A percentile compares a stretch with the other conserved stretches of the same genome.
phyloP scores from a whole-genome alignment of 2,888 invertebrate species.

The Baronia brevicornis region DNA sequence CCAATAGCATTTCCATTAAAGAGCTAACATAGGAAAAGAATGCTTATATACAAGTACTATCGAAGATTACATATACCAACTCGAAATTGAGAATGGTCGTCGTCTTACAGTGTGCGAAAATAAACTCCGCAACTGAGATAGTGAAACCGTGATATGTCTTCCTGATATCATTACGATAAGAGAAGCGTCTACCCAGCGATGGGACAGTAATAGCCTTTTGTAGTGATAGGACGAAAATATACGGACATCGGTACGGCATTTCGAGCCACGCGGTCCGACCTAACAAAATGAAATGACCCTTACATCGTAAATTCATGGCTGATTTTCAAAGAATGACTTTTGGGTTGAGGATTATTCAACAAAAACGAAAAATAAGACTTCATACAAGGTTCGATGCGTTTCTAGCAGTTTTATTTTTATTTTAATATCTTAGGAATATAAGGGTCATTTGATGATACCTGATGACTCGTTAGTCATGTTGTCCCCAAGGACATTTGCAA shows the following conservation, averaged over 20 bases:
- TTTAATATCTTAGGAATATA: no score
- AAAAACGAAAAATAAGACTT: no score
- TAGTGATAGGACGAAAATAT: slow-evolving; percentile 29
- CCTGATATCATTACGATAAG: slow-evolving; percentile 21
- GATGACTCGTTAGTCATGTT: no score
- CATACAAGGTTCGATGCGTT: no score
- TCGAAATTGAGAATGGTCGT: no score
- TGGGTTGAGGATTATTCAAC: slow-evolving; percentile 1
- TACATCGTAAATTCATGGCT: neutral
- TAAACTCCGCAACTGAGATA: slow-evolving; percentile 1
- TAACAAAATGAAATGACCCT: slow-evolving; percentile 11
- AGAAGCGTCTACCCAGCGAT: slow-evolving; percentile 22
- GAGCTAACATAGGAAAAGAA: slow-evolving; percentile 11
- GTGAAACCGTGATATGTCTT: neutral
- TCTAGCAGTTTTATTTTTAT: no score
- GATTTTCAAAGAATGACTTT: slow-evolving; percentile 6
- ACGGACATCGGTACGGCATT: slow-evolving; percentile 14
- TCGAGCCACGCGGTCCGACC: slow-evolving; percentile 8
- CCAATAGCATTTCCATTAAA: slow-evolving; percentile 14
- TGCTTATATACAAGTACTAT: slow-evolving; percentile 4
- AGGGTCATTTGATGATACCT: no score
- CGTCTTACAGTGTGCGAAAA: no score
- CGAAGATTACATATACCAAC: slow-evolving; percentile 1
- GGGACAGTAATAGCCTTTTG: slow-evolving; percentile 28
- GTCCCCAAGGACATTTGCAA: no score